These are phyloP conservation scores for Tiphia femorata DNA, from an alignment of 2,888 invertebrate genomes.

Conservation along the genomic window DNA sequence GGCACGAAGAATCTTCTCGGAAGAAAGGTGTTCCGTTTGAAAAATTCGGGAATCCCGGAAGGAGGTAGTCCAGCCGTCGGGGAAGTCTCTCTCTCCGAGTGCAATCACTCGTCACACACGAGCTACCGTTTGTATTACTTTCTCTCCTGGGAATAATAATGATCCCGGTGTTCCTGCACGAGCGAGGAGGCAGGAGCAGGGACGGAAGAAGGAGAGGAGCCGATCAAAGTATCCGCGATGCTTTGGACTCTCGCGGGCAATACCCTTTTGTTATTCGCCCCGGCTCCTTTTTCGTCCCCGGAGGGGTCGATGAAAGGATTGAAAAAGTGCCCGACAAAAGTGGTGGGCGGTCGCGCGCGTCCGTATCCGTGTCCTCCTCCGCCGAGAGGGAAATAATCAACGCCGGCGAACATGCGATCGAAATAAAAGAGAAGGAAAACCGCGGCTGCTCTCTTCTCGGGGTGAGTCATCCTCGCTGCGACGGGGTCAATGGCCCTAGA, in stretches of 20 bases:
- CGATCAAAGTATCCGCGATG: slow-evolving; percentile 44
- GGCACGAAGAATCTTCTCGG: too few species aligned
- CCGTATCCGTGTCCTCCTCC: slow-evolving; percentile 40
- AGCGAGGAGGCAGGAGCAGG: not conserved
- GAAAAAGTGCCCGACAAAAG: slow-evolving; percentile 45
- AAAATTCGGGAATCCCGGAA: too few species aligned
- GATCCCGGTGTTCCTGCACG: slow-evolving; percentile 29
- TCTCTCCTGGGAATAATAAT: slow-evolving; percentile 42
- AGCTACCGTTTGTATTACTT: slow-evolving; percentile 28
- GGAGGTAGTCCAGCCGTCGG: not conserved
- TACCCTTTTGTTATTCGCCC: slow-evolving; percentile 43
- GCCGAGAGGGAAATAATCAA: slow-evolving; percentile 42
- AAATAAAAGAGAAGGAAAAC: too few species aligned
- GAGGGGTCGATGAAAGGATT: slow-evolving; percentile 49
- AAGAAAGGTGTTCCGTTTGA: too few species aligned
- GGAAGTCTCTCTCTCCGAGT: not conserved
- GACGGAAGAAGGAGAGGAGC: slow-evolving; percentile 27
- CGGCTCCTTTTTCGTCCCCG: slow-evolving; percentile 31
- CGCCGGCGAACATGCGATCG: slow-evolving; percentile 46
- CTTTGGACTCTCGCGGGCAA: slow-evolving; percentile 41
- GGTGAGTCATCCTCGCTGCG: too few species aligned
- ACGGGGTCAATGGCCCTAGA: too few species aligned
- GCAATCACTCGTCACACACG: not conserved
- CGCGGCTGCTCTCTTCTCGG: too few species aligned
- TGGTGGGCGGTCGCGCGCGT: slow-evolving; percentile 40